Conservation (phyloP, 2,113 vertebrate species). For the Perognathus longimembris region DNA sequence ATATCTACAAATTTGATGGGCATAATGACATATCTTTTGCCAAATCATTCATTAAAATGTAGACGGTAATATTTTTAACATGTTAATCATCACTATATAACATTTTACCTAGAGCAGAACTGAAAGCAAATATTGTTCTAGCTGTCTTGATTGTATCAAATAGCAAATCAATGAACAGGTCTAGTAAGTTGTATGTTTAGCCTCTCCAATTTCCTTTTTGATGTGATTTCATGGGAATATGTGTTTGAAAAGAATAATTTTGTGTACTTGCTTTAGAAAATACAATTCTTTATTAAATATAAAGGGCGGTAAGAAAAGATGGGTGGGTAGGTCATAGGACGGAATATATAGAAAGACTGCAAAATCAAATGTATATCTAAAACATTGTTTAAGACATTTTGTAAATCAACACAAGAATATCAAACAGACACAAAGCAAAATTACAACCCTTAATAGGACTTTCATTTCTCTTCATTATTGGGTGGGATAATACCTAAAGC, state of each 20-base stretch:
- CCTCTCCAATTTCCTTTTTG: neutral
- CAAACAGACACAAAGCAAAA: neutral
- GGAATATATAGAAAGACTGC: neutral
- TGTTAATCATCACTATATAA: neutral
- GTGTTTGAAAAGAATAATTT: neutral
- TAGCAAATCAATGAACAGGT: neutral
- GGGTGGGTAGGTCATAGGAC: neutral
- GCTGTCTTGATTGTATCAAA: neutral
- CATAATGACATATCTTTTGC: neutral
- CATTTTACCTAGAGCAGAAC: neutral
- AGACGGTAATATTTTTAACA: neutral
- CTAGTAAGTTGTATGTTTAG: neutral
- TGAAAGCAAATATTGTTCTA: constrained; percentile 23
- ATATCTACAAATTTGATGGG: neutral
- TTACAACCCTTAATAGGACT: neutral
- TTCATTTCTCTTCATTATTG: neutral
- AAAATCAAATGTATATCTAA: neutral
- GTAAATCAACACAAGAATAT: constrained; percentile 11
- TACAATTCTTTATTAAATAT: neutral
- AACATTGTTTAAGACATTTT: neutral
- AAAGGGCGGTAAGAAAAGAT: neutral
- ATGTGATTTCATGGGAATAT: constrained; percentile 31
- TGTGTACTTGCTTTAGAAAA: neutral
- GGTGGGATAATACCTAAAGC: neutral
- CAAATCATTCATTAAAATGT: constrained; percentile 39